Evolutionary conservation across 2,113 vertebrate species (phyloP).

Genomic region (Podarcis cretensis): DNA sequence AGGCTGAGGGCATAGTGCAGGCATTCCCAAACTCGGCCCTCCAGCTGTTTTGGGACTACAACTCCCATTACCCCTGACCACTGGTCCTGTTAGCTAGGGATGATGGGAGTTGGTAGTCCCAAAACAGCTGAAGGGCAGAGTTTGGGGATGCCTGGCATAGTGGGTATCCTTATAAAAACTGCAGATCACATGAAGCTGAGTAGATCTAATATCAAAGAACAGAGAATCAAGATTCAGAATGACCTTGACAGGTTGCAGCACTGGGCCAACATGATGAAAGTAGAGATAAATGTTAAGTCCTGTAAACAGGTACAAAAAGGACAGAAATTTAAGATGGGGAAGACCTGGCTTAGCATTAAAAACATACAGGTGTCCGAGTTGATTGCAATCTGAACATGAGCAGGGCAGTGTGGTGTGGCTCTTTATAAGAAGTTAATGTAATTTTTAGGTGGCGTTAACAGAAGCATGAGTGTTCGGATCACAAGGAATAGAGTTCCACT

Average conservation of each 20-base stretch:
- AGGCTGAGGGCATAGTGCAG: neutral
- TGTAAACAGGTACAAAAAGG: neutral
- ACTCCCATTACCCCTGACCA: too few relatives aligned
- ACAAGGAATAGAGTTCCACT: neutral
- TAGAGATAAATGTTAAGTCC: neutral
- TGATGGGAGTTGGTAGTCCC: too few relatives aligned
- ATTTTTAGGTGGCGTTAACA: neutral
- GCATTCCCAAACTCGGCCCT: too few relatives aligned
- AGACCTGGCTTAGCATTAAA: neutral
- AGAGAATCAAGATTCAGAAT: neutral
- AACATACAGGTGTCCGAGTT: neutral
- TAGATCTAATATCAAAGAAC: neutral
- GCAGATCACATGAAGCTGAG: neutral
- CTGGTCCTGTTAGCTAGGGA: too few relatives aligned
- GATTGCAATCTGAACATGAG: neutral
- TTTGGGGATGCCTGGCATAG: neutral
- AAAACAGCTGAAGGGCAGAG: too few relatives aligned
- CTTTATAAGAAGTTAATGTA: neutral
- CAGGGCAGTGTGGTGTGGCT: neutral
- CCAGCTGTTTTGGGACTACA: too few relatives aligned
- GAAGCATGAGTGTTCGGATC: neutral
- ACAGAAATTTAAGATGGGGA: neutral
- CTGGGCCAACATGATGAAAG: neutral
- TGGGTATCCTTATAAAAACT: neutral
- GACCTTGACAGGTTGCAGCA: neutral